phyloP scores from a whole-genome alignment of 92 coral and sea anemone genomes.

The Epizoanthus scotinus region DNA sequence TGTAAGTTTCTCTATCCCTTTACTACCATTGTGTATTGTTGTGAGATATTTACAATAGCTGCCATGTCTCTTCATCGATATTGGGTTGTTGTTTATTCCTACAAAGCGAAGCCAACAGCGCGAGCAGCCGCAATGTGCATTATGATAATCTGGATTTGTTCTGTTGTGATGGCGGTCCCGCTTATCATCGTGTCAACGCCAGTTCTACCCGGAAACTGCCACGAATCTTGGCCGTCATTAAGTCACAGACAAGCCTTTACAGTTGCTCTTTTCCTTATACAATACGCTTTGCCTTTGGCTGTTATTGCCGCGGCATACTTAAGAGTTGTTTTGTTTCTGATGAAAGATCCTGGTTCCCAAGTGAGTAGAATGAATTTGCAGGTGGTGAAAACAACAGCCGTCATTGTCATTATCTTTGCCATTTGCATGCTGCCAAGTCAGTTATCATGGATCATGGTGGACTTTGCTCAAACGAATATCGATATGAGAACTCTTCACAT shows the following conservation, averaged over 20 bases:
- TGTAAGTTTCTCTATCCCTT: slow-evolving; percentile 40
- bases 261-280: slow-evolving; percentile 14
- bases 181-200: slow-evolving; percentile 26
- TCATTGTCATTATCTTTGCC: slow-evolving; percentile 24
- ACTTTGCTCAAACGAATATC: slow-evolving; percentile 10
- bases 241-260: slow-evolving; percentile 24
- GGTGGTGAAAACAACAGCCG: slow-evolving; percentile 26
- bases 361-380: slow-evolving; percentile 37
- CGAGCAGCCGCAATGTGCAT: slow-evolving; percentile 19
- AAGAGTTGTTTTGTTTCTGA: slow-evolving; percentile 17
- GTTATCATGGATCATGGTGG: slow-evolving; percentile 29
- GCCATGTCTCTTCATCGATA: slow-evolving; percentile 40
- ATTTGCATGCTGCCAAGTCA: slow-evolving; percentile 34
- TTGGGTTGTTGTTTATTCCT: slow-evolving; percentile 27
- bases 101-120: slow-evolving; percentile 18
- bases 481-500: slow-evolving; percentile 2
- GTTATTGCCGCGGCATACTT: slow-evolving; percentile 27
- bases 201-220: neutral
- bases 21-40: slow-evolving; percentile 17
- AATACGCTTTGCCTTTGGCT: slow-evolving; percentile 27
- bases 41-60: slow-evolving; percentile 32
- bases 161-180: slow-evolving; percentile 19
- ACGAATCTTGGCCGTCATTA: slow-evolving; percentile 21
- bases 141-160: slow-evolving; percentile 13
- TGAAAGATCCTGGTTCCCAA: slow-evolving; percentile 25